Percentiles rank a stretch among this genome's conserved stretches.
These are phyloP conservation scores for Clarias pachynema DNA, from an alignment of 2,797 vertebrate species.

Conservation along the genomic window DNA sequence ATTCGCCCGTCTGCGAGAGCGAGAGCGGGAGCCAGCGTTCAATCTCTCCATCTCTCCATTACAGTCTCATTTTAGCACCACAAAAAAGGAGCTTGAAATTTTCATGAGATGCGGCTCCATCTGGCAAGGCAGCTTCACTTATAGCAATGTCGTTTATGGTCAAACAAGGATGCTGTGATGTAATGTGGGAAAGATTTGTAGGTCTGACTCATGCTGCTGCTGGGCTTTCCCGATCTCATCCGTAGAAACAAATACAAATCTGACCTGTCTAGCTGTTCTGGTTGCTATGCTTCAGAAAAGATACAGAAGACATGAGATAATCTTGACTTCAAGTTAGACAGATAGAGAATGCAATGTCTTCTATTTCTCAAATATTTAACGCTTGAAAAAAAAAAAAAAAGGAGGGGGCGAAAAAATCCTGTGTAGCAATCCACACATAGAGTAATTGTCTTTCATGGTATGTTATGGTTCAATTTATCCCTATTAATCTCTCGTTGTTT, in stretches of 20 bases:
- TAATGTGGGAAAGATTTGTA: constrained; percentile 39
- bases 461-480: constrained; percentile 8
- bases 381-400: constrained; percentile 49
- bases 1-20: constrained; percentile 75
- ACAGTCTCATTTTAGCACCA: constrained; percentile 59
- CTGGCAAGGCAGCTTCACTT: constrained; percentile 53
- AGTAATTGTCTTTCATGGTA: constrained; percentile 10
- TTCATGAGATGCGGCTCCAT: constrained; percentile 67
- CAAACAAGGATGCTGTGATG: constrained; percentile 37
- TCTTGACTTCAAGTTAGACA: not conserved
- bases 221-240: constrained; percentile 30
- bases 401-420: not conserved
- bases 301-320: constrained; percentile 9
- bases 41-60: constrained; percentile 63
- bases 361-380: not conserved
- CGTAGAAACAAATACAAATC: constrained; percentile 27
- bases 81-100: constrained; percentile 59
- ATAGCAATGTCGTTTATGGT: constrained; percentile 45
- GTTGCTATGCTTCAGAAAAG: not conserved
- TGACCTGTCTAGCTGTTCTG: constrained; percentile 7
- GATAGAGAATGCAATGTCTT: not conserved
- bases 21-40: constrained; percentile 65
- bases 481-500: constrained; percentile 34
- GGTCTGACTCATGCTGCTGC: constrained; percentile 28
- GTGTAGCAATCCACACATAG: not conserved